phyloP scores from a whole-genome alignment of 2,888 invertebrate species.

The Enchytraeus crypticus region DNA sequence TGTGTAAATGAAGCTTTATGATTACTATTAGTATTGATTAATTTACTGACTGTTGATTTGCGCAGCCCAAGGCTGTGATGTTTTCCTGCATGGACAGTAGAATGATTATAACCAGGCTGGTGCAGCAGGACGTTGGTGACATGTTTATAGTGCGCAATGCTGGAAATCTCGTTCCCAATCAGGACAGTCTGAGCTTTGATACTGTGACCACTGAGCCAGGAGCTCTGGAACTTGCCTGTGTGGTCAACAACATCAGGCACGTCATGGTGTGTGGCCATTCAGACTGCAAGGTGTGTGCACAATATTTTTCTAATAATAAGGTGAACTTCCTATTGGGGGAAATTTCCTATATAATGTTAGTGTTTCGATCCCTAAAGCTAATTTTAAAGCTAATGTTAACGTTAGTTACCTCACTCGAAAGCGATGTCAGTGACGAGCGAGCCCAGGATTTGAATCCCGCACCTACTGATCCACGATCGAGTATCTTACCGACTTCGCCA shows the following conservation, averaged over 20 bases:
- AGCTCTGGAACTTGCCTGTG: conserved; percentile 85
- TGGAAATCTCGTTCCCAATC: conserved; percentile 83
- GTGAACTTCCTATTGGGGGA: neutral
- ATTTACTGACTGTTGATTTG: no score
- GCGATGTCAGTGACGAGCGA: no score
- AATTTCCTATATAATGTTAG: no score
- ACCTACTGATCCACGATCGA: no score
- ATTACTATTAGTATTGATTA: no score
- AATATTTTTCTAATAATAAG: no score
- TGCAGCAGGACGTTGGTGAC: conserved; percentile 88
- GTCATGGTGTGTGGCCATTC: conserved; percentile 94
- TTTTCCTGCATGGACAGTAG: conserved; percentile 97
- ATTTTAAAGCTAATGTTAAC: no score
- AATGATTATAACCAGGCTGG: conserved; percentile 90
- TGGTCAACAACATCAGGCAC: conserved; percentile 79
- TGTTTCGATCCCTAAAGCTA: neutral
- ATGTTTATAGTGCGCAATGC: conserved; percentile 97
- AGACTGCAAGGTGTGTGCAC: conserved; percentile 78
- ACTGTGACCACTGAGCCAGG: conserved; percentile 89
- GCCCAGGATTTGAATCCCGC: no score
- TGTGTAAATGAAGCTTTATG: no score
- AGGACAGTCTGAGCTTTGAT: conserved; percentile 52
- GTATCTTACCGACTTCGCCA: no score
- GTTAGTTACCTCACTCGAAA: no score
- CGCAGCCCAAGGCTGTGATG: conserved; percentile 86